These are phyloP conservation scores for Hafferia zeledoni DNA, from an alignment of 2,797 vertebrate species.

Conservation along the genomic window DNA sequence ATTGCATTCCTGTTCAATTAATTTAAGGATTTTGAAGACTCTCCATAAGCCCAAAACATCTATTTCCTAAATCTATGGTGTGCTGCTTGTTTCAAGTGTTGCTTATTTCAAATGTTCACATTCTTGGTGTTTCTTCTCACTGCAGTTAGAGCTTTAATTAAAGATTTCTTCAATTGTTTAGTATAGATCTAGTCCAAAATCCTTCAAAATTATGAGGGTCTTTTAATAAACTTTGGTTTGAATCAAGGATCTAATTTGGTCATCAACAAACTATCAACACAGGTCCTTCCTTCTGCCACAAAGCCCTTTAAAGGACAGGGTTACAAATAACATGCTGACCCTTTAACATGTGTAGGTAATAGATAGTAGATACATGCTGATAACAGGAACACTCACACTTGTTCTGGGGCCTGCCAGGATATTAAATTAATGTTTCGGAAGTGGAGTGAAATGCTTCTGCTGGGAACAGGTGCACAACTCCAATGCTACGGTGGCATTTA, in stretches of 20 bases:
- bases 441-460: neutral
- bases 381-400: neutral
- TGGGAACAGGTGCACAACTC: slow-evolving; percentile 20
- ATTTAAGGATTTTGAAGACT: neutral
- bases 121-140: neutral
- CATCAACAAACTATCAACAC: neutral
- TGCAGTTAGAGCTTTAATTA: neutral
- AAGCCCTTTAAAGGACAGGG: neutral
- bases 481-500: neutral
- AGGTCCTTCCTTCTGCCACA: neutral
- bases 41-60: neutral
- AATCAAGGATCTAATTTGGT: neutral
- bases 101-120: neutral
- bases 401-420: neutral
- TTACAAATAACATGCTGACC: neutral
- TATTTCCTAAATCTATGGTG: neutral
- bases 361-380: neutral
- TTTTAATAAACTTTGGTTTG: neutral
- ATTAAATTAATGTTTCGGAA: neutral
- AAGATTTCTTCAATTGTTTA: neutral
- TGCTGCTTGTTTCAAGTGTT: neutral
- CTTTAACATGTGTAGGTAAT: neutral
- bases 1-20: neutral
- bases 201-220: neutral
- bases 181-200: neutral